Percentiles rank a stretch among this genome's conserved stretches.
Conservation (phyloP, 2,797 vertebrate genomes). For the Vireo griseus region DNA sequence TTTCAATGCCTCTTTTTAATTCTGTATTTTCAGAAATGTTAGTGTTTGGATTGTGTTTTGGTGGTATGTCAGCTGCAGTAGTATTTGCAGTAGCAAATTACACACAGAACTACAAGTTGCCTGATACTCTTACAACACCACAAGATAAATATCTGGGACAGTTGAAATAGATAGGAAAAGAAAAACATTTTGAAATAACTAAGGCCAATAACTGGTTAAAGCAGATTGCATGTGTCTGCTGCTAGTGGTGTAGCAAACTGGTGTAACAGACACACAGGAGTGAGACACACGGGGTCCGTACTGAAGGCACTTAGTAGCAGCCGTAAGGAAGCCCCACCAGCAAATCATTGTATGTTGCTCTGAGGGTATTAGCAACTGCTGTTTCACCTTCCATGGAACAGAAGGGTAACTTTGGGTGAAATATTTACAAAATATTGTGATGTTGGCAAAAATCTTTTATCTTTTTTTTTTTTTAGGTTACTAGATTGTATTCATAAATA, state of each 20-base stretch:
- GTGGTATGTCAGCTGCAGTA: not conserved
- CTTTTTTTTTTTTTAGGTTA: not conserved
- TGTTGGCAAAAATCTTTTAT: rapidly evolving
- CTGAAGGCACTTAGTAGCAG: not conserved
- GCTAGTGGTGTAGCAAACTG: not conserved
- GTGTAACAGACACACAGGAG: rapidly evolving
- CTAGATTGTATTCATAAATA: not conserved
- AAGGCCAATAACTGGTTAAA: not conserved
- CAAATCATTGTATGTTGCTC: rapidly evolving
- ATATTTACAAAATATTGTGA: not conserved
- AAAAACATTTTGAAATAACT: not conserved
- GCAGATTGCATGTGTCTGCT: not conserved
- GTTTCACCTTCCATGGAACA: not conserved
- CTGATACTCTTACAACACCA: not conserved
- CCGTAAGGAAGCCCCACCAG: not conserved
- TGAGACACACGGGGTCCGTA: rapidly evolving
- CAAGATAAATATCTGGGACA: not conserved
- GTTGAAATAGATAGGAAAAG: not conserved
- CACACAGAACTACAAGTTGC: not conserved
- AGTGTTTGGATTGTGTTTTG: not conserved
- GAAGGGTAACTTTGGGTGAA: not conserved
- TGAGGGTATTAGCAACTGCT: not conserved
- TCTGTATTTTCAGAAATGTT: not conserved
- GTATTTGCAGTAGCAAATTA: not conserved
- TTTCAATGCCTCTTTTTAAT: not conserved